A percentile compares a stretch with the other conserved stretches of the same genome.
phyloP scores from a whole-genome alignment of 2,797 vertebrate genomes.

The Sarcophilus harrisii region DNA sequence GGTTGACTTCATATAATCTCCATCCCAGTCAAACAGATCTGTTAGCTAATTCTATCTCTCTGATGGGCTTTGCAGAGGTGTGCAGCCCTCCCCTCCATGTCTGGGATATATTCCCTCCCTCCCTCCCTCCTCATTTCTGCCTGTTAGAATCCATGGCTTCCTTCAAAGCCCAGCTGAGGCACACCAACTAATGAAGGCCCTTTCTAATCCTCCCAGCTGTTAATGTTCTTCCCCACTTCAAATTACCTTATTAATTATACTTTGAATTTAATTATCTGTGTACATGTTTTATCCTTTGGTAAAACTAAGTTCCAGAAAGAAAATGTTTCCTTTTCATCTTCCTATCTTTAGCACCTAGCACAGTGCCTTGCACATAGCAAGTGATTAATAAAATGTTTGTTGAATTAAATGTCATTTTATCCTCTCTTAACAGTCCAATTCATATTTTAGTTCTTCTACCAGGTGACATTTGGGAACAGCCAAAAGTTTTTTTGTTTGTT shows the following conservation, averaged over 20 bases:
- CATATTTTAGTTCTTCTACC: not conserved
- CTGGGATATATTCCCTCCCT: not conserved
- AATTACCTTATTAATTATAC: not conserved
- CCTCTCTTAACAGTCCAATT: not conserved
- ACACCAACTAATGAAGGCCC: not conserved
- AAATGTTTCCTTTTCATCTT: not conserved
- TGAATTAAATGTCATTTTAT: not conserved
- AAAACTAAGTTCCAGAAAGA: not conserved
- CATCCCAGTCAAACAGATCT: not conserved
- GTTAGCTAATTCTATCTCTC: not conserved
- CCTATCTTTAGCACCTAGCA: not conserved
- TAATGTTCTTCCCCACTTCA: not conserved
- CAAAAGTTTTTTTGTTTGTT: not conserved
- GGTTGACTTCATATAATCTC: not conserved
- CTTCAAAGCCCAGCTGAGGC: not conserved
- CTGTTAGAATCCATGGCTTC: not conserved
- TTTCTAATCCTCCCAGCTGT: not conserved
- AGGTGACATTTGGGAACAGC: not conserved
- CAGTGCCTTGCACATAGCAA: not conserved
- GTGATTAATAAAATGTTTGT: not conserved
- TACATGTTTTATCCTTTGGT: not conserved
- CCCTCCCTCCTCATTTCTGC: not conserved
- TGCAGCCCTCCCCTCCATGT: not conserved
- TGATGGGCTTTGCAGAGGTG: not conserved
- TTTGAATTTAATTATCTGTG: not conserved